Evolutionary conservation across 2,797 vertebrate species (phyloP), one percentile per base, ranked within the genome.

Genomic region (Margarornis squamiger): DNA sequence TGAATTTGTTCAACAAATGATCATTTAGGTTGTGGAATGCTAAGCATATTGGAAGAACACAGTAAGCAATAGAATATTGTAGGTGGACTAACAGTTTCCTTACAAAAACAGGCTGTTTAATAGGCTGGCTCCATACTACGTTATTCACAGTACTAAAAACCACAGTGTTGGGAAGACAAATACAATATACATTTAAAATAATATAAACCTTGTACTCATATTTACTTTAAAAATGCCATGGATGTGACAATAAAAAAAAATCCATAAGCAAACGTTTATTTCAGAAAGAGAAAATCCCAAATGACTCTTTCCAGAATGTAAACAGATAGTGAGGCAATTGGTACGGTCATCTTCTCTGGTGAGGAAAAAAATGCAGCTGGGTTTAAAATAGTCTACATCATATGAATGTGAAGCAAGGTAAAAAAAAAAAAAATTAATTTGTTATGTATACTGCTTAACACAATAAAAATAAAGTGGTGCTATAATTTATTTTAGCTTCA

Each of bases 1-100:
- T 98, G 98, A 98, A 98, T 98, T 98, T 98, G 98, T 98, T 98
- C 98, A 98, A 98, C 98, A 98, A 98, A 98, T 98, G 98, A 98
- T 98, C 98, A 98, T 98, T 98, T 98, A 98, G 98, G 97, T 97
- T 94, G 97, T 97, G 97, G 98, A 98, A 98, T 98, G 98, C 97
- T 97, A 97, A 97, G 97, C 97, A 94, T 98, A 98, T 98, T 98
- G 98, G 97, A 98, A 97, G 96, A 97, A 98, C 98, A 98, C 97
- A 98, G 97, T 97, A 97, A 97, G 98, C 97, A 98, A 98, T 98
- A 97, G 97, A 98, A 98, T 97, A 98, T 97, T 98, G 98, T 98
- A 97, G 97, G 97, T 96, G 96, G 97, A 96, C 97, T 97, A 97
- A 98, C 97, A 97, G 97, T 98, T 98, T 98, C 98, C 97, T 98